Percentiles rank a stretch among this genome's conserved stretches.
phyloP scores from a whole-genome alignment of 2,888 invertebrate species.

The Lepidocyrtoides sp. region DNA sequence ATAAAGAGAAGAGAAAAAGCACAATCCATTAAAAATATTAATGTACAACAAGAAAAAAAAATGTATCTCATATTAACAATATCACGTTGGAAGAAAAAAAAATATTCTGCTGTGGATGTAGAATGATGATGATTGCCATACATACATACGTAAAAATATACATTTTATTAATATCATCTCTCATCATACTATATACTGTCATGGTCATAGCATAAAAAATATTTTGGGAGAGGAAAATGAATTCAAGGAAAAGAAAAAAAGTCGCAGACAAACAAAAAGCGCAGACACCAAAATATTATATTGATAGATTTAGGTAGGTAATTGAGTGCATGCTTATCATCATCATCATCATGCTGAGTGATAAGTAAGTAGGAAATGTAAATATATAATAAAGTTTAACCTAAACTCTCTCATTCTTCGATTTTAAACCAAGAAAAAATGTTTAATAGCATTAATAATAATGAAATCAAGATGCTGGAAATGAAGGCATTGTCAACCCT shows the following conservation, averaged over 20 bases:
- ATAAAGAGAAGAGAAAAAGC: too few species aligned
- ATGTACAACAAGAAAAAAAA: not conserved
- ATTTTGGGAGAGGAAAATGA: not conserved
- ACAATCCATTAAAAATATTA: too few species aligned
- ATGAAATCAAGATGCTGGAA: not conserved
- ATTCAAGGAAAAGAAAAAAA: too few species aligned
- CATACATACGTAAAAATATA: not conserved
- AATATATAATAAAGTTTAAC: too few species aligned
- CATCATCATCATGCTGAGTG: too few species aligned
- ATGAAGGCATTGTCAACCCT: not conserved
- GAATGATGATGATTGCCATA: not conserved
- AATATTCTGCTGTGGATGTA: not conserved
- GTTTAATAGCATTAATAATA: not conserved
- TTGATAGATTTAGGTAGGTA: too few species aligned
- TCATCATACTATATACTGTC: not conserved
- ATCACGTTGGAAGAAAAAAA: not conserved
- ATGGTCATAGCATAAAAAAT: not conserved
- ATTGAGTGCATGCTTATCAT: too few species aligned
- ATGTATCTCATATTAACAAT: not conserved
- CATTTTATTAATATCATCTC: slow-evolving; percentile 19
- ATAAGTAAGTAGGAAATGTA: too few species aligned
- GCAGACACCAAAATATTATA: too few species aligned
- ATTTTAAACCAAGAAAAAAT: not conserved
- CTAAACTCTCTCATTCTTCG: too few species aligned
- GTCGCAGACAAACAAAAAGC: too few species aligned